phyloP scores from a whole-genome alignment of 2,113 vertebrate genomes.

The Myiozetetes cayanensis region DNA sequence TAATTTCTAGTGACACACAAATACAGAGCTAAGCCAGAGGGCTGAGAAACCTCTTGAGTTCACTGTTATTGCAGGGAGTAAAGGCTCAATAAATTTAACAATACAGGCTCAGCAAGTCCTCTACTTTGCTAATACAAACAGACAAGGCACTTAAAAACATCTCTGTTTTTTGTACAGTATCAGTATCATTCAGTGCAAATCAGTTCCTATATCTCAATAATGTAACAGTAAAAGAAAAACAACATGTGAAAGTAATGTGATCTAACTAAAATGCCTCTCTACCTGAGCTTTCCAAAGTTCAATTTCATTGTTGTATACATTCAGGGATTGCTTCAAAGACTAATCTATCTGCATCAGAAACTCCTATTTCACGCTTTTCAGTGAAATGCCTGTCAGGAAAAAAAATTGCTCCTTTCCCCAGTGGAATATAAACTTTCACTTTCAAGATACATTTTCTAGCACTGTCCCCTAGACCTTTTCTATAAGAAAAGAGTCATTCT shows the following conservation, averaged over 20 bases:
- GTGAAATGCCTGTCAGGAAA: background rate
- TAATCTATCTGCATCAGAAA: background rate
- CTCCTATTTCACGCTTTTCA: background rate
- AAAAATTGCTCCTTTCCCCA: background rate
- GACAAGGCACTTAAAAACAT: background rate
- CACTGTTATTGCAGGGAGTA: background rate
- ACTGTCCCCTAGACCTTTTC: background rate
- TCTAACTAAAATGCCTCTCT: background rate
- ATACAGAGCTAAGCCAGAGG: background rate
- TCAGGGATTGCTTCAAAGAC: background rate
- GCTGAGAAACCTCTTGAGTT: background rate
- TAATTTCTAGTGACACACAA: background rate
- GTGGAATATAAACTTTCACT: background rate
- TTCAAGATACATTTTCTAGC: slow-evolving; percentile 7
- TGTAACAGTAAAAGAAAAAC: background rate
- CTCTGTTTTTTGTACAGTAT: background rate
- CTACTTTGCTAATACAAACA: background rate
- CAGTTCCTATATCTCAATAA: background rate
- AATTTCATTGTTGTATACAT: background rate
- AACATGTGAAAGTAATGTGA: background rate
- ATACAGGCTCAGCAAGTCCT: background rate
- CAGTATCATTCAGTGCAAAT: background rate
- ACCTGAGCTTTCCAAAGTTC: background rate
- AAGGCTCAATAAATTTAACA: background rate
- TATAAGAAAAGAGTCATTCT: background rate